A percentile compares a stretch with the other conserved stretches of the same genome.
These are phyloP conservation scores for Corydoras sp. DNA, from an alignment of 2,113 vertebrate species.

Conservation along the genomic window DNA sequence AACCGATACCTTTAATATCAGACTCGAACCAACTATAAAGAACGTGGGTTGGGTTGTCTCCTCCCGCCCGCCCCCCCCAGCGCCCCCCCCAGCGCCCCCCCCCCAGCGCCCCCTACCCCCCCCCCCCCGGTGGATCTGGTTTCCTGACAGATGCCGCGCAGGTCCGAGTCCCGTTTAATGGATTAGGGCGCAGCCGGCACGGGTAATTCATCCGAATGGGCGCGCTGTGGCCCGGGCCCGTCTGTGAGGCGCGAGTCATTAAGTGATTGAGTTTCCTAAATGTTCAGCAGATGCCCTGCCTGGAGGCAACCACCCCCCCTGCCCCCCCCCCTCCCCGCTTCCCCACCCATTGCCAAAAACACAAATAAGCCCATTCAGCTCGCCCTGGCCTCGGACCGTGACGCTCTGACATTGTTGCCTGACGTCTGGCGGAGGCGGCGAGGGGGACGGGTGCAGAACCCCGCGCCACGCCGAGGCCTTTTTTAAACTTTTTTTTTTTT, in stretches of 20 bases:
- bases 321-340: conserved; percentile 2
- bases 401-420: background rate
- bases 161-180: conserved; percentile 53
- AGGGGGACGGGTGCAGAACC: background rate
- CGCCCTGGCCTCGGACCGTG: background rate
- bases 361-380: conserved; percentile 7
- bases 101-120: too few relatives aligned
- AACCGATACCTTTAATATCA: too few relatives aligned
- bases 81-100: conserved; percentile 5
- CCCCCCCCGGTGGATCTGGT: conserved; percentile 43
- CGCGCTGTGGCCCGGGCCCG: conserved; percentile 4
- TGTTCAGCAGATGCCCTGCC: conserved; percentile 55
- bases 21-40: too few relatives aligned
- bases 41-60: too few relatives aligned
- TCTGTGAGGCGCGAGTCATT: conserved; percentile 44
- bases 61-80: too few relatives aligned
- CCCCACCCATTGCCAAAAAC: conserved; percentile 1
- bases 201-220: conserved; percentile 4
- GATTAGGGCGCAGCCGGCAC: conserved; percentile 13
- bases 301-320: conserved; percentile 9
- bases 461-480: background rate
- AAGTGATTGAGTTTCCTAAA: conserved; percentile 60
- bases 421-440: background rate
- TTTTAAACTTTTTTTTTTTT: too few relatives aligned
- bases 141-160: conserved; percentile 61